phyloP scores from a whole-genome alignment of 2,888 invertebrate genomes.

The Tanaodytes sp. region DNA sequence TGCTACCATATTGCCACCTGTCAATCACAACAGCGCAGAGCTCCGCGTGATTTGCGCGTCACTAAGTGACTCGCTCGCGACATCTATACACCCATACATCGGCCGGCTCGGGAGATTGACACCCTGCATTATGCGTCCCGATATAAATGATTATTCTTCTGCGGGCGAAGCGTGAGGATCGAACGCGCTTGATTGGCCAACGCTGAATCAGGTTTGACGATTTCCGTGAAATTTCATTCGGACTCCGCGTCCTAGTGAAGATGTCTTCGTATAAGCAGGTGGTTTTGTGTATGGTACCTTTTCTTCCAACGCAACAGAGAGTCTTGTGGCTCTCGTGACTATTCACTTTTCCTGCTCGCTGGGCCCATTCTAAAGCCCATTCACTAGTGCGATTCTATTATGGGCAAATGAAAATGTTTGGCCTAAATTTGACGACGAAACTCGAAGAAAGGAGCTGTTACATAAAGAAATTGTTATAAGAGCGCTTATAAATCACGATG shows the following conservation, averaged over 20 bases:
- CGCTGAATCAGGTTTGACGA: too few species aligned
- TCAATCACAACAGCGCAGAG: constrained; percentile 70
- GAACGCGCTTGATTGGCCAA: too few species aligned
- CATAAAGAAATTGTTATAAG: constrained; percentile 65
- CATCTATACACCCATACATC: constrained; percentile 23
- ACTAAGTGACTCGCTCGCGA: constrained; percentile 48
- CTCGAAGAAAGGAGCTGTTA: constrained; percentile 57
- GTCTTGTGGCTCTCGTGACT: constrained; percentile 62
- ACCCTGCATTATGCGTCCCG: too few species aligned
- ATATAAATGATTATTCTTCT: too few species aligned
- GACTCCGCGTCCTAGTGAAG: constrained; percentile 55
- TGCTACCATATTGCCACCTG: constrained; percentile 72
- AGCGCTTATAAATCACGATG: constrained; percentile 65
- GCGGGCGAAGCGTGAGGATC: too few species aligned
- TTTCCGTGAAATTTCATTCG: too few species aligned
- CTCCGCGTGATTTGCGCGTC: constrained; percentile 51
- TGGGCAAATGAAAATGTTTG: constrained; percentile 69
- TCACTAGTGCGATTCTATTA: constrained; percentile 52
- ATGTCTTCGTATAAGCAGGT: constrained; percentile 65
- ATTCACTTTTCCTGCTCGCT: constrained; percentile 69
- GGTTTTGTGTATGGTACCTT: constrained; percentile 52
- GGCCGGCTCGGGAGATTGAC: too few species aligned
- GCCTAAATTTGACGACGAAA: constrained; percentile 55
- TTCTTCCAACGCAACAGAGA: constrained; percentile 18
- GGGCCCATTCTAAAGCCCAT: constrained; percentile 59